Conservation (phyloP, 2,113 vertebrate species). For the Pollimyrus isidori region DNA sequence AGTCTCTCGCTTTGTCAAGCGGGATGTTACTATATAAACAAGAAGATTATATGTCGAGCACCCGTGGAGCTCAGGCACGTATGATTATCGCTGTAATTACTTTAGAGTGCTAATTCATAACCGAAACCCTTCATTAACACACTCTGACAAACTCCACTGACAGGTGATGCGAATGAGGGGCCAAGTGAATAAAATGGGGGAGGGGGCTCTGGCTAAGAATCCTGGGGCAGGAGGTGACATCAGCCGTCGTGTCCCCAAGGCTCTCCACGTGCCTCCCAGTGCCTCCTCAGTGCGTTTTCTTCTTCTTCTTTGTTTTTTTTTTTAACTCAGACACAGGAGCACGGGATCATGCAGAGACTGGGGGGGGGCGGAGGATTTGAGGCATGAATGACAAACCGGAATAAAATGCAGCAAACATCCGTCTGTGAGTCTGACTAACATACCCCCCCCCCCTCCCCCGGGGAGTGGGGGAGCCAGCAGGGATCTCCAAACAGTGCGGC, state of each 20-base stretch:
- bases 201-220: not conserved
- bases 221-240: not conserved
- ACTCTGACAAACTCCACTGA: not conserved
- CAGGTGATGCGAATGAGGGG: not conserved
- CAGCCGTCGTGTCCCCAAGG: not conserved
- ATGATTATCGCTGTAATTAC: not conserved
- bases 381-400: not conserved
- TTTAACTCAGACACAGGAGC: not conserved
- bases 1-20: not conserved
- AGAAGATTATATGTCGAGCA: not conserved
- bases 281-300: conserved; percentile 16
- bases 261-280: conserved; percentile 9
- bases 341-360: not conserved
- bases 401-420: not conserved
- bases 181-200: not conserved
- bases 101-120: not conserved
- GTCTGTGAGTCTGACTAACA: not conserved
- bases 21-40: not conserved
- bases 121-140: not conserved
- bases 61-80: not conserved
- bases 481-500: not conserved
- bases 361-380: not conserved
- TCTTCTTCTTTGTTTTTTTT: not conserved
- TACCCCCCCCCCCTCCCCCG: not conserved
- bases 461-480: not conserved